Evolutionary conservation across 2,888 invertebrate species (phyloP).

Genomic region (Apomyelois bistriatella): DNA sequence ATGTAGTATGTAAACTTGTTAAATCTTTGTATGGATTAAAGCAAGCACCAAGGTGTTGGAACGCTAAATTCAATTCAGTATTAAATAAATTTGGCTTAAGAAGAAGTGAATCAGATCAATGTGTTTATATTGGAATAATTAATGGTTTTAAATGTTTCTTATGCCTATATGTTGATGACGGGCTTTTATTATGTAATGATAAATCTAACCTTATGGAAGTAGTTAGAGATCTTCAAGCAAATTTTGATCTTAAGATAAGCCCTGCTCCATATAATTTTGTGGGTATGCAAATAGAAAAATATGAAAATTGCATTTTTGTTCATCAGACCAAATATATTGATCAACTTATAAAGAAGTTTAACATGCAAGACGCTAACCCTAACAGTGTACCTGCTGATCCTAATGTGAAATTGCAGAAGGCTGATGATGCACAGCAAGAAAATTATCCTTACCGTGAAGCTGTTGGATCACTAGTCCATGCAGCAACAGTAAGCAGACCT

Average conservation of each 20-base stretch:
- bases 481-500: conserved; percentile 20
- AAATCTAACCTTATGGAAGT: conserved; percentile 8
- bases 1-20: conserved; percentile 23
- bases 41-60: conserved; percentile 27
- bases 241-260: conserved; percentile 16
- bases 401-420: conserved; percentile 15
- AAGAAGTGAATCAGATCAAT: conserved; percentile 22
- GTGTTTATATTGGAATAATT: conserved; percentile 22
- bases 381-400: conserved; percentile 20
- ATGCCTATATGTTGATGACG: conserved; percentile 23
- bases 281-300: conserved; percentile 20
- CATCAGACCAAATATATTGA: conserved; percentile 18
- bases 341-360: conserved; percentile 15
- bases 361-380: conserved; percentile 17
- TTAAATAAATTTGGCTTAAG: conserved; percentile 20
- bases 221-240: conserved; percentile 14
- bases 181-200: conserved; percentile 17
- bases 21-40: conserved; percentile 23
- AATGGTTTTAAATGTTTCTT: conserved; percentile 16
- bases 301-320: conserved; percentile 13
- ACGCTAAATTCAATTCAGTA: conserved; percentile 20
- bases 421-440: conserved; percentile 5
- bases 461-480: conserved; percentile 21
- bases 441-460: conserved; percentile 21
- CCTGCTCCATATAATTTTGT: conserved; percentile 16